Conservation (phyloP, 64 coral and sea anemone genomes). For the Dendrophyllia cribrosa region DNA sequence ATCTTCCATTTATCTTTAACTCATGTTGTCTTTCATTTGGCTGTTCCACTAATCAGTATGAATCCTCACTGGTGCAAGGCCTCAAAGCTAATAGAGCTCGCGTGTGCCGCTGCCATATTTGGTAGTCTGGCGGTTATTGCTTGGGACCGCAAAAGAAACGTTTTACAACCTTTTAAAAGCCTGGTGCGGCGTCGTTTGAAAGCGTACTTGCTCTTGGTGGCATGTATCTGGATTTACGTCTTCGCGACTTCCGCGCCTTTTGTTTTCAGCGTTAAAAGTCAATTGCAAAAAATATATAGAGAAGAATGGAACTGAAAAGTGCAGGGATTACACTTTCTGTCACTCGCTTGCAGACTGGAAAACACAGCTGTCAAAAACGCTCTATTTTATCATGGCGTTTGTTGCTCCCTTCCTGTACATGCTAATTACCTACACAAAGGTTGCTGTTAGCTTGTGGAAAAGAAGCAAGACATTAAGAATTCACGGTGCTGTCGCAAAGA, state of each 20-base stretch:
- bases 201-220: neutral
- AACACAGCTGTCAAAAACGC: constrained; percentile 10
- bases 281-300: neutral
- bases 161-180: constrained; percentile 22
- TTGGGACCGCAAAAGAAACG: constrained; percentile 18
- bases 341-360: neutral
- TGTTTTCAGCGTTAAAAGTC: neutral
- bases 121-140: neutral
- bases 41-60: neutral
- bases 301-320: neutral
- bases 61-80: neutral
- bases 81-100: neutral
- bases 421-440: neutral
- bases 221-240: constrained; percentile 7
- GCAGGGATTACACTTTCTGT: neutral
- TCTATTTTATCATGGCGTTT: neutral
- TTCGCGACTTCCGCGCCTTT: neutral
- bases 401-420: constrained; percentile 13
- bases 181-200: neutral
- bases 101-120: neutral
- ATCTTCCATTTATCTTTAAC: constrained; percentile 24
- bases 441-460: constrained; percentile 17
- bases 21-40: neutral
- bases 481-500: constrained; percentile 21
- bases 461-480: neutral